These are phyloP conservation scores for Mus spicilegus DNA, from an alignment of 2,113 vertebrate species.

Conservation along the genomic window DNA sequence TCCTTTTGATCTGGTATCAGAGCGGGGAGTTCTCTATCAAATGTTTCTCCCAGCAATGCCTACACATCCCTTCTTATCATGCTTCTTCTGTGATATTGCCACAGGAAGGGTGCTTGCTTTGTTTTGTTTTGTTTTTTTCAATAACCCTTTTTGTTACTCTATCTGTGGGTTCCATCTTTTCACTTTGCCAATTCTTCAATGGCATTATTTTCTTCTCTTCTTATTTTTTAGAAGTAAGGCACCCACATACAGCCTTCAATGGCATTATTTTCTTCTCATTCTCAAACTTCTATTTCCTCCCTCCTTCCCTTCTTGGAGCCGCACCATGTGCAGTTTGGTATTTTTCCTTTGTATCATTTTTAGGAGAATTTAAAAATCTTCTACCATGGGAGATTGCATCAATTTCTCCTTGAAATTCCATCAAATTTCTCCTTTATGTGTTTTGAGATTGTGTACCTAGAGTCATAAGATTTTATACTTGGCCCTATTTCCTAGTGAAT, in stretches of 20 bases:
- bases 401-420: conserved; percentile 26
- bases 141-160: not conserved
- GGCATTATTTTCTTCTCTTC: not conserved
- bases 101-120: not conserved
- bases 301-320: not conserved
- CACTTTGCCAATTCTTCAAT: not conserved
- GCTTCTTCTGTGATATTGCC: not conserved
- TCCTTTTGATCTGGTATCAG: not conserved
- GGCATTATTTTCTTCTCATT: not conserved
- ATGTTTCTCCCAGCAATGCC: not conserved
- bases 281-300: not conserved
- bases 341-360: not conserved
- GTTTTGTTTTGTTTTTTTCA: not conserved
- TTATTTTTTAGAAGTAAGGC: too few relatives aligned
- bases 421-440: not conserved
- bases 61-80: not conserved
- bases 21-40: not conserved
- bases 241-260: too few relatives aligned
- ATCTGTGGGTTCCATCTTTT: not conserved
- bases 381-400: not conserved
- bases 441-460: not conserved
- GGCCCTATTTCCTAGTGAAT: not conserved
- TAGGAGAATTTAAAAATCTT: not conserved
- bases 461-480: not conserved
- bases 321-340: not conserved